Evolutionary conservation across 2,888 invertebrate species (phyloP).

Genomic region (Nomada ruficornis): DNA sequence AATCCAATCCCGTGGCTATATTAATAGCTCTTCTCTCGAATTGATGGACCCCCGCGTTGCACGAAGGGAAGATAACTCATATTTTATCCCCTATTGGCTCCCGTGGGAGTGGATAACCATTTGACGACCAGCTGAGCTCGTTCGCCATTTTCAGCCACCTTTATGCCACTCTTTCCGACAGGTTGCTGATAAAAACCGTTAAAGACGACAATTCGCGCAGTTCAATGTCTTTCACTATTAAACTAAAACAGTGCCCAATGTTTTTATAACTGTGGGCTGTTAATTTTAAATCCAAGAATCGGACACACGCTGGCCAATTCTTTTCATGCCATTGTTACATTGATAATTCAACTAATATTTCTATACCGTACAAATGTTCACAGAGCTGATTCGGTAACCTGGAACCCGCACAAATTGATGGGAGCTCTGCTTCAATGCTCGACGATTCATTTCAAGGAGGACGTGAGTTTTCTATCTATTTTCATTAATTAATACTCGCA

Average conservation of each 20-base stretch:
- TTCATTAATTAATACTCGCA: background rate
- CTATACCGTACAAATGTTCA: slow-evolving; percentile 73
- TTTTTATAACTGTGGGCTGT: no score
- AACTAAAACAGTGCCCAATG: background rate
- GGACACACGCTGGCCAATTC: no score
- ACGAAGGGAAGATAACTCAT: slow-evolving; percentile 72
- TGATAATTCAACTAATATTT: no score
- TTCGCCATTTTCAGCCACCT: slow-evolving; percentile 67
- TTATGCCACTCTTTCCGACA: slow-evolving; percentile 37
- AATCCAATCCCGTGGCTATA: slow-evolving; percentile 80
- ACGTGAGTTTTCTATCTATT: slow-evolving; percentile 88
- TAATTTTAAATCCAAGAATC: no score
- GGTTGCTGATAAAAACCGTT: slow-evolving; percentile 48
- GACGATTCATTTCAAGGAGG: slow-evolving; percentile 97
- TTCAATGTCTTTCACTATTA: background rate
- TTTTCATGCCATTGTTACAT: no score
- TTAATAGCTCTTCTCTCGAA: slow-evolving; percentile 81
- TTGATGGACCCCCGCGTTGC: slow-evolving; percentile 78
- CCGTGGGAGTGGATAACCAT: slow-evolving; percentile 77
- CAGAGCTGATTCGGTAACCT: slow-evolving; percentile 98
- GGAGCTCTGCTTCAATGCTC: slow-evolving; percentile 98
- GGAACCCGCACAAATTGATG: slow-evolving; percentile 99
- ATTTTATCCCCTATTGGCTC: slow-evolving; percentile 79
- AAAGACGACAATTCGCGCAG: slow-evolving; percentile 1
- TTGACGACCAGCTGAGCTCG: slow-evolving; percentile 79